A percentile compares a stretch with the other conserved stretches of the same genome.
phyloP scores from a whole-genome alignment of 2,888 invertebrate genomes.

The Pinctada fucata region DNA sequence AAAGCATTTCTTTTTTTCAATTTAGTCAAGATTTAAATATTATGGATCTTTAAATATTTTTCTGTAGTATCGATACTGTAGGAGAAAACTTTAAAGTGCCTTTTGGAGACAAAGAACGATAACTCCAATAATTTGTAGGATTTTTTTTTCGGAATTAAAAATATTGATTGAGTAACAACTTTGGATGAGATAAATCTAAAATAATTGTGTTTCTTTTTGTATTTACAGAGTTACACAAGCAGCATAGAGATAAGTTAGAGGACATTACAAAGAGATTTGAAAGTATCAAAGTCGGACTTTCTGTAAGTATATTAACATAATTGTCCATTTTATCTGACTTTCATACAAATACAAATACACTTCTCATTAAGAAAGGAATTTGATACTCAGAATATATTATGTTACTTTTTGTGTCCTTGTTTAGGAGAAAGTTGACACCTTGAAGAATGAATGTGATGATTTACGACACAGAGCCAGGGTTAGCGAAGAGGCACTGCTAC shows the following conservation, averaged over 20 bases:
- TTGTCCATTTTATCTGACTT: background rate
- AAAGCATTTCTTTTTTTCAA: too few species aligned
- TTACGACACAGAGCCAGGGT: conserved; percentile 72
- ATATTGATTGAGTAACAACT: too few species aligned
- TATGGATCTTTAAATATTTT: too few species aligned
- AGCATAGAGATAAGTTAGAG: conserved; percentile 75
- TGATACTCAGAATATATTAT: too few species aligned
- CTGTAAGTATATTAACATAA: conserved; percentile 60
- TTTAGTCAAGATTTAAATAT: too few species aligned
- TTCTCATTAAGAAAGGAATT: background rate
- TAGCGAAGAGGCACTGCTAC: conserved; percentile 76
- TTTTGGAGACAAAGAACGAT: too few species aligned
- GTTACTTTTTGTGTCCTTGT: too few species aligned
- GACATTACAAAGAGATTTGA: conserved; percentile 76
- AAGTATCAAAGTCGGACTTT: conserved; percentile 72
- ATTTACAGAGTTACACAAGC: conserved; percentile 72
- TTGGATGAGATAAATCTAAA: too few species aligned
- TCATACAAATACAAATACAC: background rate
- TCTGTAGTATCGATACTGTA: too few species aligned
- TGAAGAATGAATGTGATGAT: conserved; percentile 74
- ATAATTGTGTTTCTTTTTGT: background rate
- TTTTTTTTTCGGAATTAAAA: too few species aligned
- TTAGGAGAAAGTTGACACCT: conserved; percentile 73
- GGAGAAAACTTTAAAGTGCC: too few species aligned
- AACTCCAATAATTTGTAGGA: too few species aligned